These are phyloP conservation scores for Lasiurus borealis DNA, from an alignment of 2,113 vertebrate genomes.

Conservation along the genomic window DNA sequence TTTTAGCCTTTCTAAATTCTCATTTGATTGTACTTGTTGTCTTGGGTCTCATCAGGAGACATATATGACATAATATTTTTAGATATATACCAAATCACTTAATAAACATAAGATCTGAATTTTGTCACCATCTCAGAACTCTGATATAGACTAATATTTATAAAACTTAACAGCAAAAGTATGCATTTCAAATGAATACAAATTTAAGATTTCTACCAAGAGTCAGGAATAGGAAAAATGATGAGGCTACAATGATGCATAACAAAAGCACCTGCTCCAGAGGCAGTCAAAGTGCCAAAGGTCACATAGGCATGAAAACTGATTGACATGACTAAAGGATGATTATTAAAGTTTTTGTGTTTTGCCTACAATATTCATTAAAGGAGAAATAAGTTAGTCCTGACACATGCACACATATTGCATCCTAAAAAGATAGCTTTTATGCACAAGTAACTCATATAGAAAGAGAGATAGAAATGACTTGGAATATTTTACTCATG, in stretches of 20 bases:
- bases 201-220: background rate
- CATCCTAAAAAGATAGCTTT: background rate
- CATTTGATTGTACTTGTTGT: background rate
- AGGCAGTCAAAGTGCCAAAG: background rate
- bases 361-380: background rate
- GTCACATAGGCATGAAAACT: background rate
- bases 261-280: background rate
- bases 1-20: background rate
- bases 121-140: background rate
- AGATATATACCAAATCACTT: background rate
- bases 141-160: background rate
- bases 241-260: background rate
- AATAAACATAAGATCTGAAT: background rate
- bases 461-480: background rate
- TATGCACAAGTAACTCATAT: background rate
- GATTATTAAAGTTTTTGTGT: background rate
- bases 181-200: background rate
- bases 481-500: background rate
- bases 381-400: background rate
- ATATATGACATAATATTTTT: background rate
- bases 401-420: background rate
- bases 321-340: background rate
- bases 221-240: background rate
- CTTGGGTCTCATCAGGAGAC: background rate
- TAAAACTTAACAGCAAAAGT: background rate